Evolutionary conservation across 1,140 invertebrate genomes (phyloP).

Genomic region (Cotesia vestalis): DNA sequence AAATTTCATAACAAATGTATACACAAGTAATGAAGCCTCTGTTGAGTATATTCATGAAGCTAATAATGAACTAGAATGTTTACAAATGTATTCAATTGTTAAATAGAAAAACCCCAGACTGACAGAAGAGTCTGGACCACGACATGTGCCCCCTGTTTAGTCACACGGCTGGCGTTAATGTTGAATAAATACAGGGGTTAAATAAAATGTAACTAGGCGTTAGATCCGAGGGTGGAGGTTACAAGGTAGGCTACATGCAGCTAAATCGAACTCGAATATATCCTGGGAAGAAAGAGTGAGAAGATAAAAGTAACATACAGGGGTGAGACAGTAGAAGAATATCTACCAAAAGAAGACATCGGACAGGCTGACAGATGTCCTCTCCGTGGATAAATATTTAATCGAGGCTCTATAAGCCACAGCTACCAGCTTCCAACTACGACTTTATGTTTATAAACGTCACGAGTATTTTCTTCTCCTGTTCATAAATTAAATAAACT

Average conservation of each 20-base stretch:
- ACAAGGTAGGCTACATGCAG: too few relatives aligned
- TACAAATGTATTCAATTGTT: too few relatives aligned
- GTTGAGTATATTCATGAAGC: too few relatives aligned
- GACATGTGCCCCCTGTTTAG: conserved; percentile 13
- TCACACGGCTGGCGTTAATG: conserved; percentile 48
- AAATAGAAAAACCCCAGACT: too few relatives aligned
- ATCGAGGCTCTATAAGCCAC: conserved; percentile 38
- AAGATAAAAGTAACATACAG: too few relatives aligned
- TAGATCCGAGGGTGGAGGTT: background rate
- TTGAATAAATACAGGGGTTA: conserved; percentile 53
- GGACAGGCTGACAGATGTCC: conserved; percentile 50
- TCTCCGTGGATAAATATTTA: conserved; percentile 53
- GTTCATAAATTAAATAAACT: too few relatives aligned
- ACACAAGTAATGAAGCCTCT: background rate
- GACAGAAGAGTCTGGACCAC: too few relatives aligned
- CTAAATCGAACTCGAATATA: too few relatives aligned
- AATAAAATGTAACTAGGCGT: conserved; percentile 54
- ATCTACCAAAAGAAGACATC: background rate
- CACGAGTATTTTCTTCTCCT: too few relatives aligned
- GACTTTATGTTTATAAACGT: too few relatives aligned
- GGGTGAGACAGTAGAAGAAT: background rate
- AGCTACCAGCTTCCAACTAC: background rate
- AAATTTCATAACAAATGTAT: background rate
- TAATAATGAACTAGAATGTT: too few relatives aligned
- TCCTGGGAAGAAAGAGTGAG: too few relatives aligned